Evolutionary conservation across 2,888 invertebrate species (phyloP), one percentile per base, ranked within the genome.

Genomic region (Synanthedon myopaeformis): DNA sequence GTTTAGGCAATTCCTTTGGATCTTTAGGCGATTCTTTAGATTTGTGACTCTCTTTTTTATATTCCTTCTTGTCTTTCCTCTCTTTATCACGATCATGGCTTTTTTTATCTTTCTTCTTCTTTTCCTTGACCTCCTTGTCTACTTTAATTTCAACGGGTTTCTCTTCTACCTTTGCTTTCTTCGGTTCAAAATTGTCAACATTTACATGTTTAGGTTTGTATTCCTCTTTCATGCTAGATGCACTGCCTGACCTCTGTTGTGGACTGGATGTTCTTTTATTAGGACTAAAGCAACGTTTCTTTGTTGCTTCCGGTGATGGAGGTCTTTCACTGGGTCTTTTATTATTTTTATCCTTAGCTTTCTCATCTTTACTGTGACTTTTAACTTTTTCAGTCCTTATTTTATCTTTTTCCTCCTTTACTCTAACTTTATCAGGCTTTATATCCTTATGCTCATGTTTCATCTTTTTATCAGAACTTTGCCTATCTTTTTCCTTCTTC

Each of bases 11-110:
- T 54, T 79, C 79, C 66, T 79, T 79, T 42, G 67, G 63, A 58
- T 82, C 81, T 61, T 87, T 86, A 42, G 80, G 80, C 42, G 80
- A 78, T 58, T 89, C 85, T 73, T 83, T 83, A 56, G 70, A 61
- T 70, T 88, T 84, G 66, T 82, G 80, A 62, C 81, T 88, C 60
- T 91, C 90, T 72, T 90, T 90, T 66, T 89, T 89, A 58, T 89
- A 89, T 59, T 90, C 90, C 61, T 87, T 89, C 61, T 86, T 87
- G 57, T 82, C 83, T 57, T 89, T 85, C 51, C 90, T 89, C 53
- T 92, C 92, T 70, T 90, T 90, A 54, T 90, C 90, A 63, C 88
- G 82, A 51, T 91, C 90, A 67, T 91, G 91, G 53, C 90, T 90
- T 67, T 91, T 89, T 64, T 91, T 91, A 58, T 90, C 92, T 64